Percentiles rank a stretch among this genome's conserved stretches.
These are phyloP conservation scores for Orthonevra nobilis DNA, from an alignment of 2,888 invertebrate species.

Conservation along the genomic window DNA sequence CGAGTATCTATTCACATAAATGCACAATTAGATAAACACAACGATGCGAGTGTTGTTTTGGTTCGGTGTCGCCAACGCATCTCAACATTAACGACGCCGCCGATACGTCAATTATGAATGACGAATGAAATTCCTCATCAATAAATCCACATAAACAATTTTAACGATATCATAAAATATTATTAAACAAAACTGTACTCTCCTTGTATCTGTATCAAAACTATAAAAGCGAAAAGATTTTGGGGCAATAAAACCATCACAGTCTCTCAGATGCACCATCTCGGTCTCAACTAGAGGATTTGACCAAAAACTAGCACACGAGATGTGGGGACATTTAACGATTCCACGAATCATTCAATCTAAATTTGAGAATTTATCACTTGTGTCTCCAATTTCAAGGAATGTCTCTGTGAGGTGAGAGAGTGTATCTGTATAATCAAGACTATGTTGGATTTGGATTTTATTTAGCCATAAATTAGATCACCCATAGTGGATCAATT, in stretches of 20 bases:
- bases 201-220: constrained; percentile 57
- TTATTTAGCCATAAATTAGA: constrained; percentile 65
- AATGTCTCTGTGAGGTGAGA: constrained; percentile 30
- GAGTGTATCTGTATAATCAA: constrained; percentile 20
- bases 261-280: constrained; percentile 20
- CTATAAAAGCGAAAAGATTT: constrained; percentile 53
- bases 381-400: constrained; percentile 49
- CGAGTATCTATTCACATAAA: constrained; percentile 28
- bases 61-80: constrained; percentile 13
- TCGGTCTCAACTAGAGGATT: background rate
- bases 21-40: constrained; percentile 55
- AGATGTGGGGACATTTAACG: constrained; percentile 33
- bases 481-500: constrained; percentile 51
- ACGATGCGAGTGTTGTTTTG: constrained; percentile 3
- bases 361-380: constrained; percentile 57
- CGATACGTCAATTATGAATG: constrained; percentile 66
- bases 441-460: constrained; percentile 24
- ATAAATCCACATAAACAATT: constrained; percentile 66
- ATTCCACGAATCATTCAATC: constrained; percentile 67
- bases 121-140: constrained; percentile 67
- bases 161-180: constrained; percentile 62
- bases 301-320: constrained; percentile 8
- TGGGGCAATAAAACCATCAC: constrained; percentile 37
- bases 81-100: constrained; percentile 6
- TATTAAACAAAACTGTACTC: constrained; percentile 62